These are phyloP conservation scores for Riptortus pedestris DNA, from an alignment of 1,140 invertebrate genomes.

Conservation along the genomic window DNA sequence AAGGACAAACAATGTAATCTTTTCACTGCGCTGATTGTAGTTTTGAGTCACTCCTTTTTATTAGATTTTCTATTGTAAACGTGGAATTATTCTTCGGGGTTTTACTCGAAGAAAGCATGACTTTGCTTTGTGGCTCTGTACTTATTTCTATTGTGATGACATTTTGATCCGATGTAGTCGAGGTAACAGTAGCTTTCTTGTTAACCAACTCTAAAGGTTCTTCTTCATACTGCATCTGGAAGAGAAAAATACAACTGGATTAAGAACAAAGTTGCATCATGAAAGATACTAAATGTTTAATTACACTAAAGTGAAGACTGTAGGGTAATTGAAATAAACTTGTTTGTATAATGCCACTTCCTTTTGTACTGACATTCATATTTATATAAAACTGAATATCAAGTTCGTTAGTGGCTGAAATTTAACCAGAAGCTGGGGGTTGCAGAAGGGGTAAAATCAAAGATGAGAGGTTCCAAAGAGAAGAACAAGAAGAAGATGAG, in stretches of 20 bases:
- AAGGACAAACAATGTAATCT: neutral
- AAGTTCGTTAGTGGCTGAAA: no score
- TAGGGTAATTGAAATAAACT: no score
- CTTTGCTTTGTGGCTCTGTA: slow-evolving; percentile 20
- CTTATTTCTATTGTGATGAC: slow-evolving; percentile 29
- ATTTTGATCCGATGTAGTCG: neutral
- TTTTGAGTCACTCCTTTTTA: slow-evolving; percentile 19
- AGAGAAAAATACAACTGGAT: neutral
- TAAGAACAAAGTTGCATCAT: no score
- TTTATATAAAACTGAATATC: no score
- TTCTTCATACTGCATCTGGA: slow-evolving; percentile 12
- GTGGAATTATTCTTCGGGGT: slow-evolving; percentile 15
- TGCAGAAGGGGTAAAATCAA: no score
- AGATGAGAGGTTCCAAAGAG: no score
- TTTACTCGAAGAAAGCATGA: slow-evolving; percentile 10
- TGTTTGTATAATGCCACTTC: no score
- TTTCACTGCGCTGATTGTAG: slow-evolving; percentile 14
- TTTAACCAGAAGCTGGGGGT: no score
- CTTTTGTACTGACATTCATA: no score
- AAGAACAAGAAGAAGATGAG: no score
- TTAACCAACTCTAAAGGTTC: neutral
- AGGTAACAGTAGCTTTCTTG: slow-evolving; percentile 7
- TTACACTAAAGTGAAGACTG: no score
- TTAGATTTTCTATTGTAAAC: slow-evolving; percentile 27
- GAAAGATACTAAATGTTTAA: no score